Evolutionary conservation across 2,797 vertebrate genomes (phyloP).

Genomic region (Leptatherina wallacei): DNA sequence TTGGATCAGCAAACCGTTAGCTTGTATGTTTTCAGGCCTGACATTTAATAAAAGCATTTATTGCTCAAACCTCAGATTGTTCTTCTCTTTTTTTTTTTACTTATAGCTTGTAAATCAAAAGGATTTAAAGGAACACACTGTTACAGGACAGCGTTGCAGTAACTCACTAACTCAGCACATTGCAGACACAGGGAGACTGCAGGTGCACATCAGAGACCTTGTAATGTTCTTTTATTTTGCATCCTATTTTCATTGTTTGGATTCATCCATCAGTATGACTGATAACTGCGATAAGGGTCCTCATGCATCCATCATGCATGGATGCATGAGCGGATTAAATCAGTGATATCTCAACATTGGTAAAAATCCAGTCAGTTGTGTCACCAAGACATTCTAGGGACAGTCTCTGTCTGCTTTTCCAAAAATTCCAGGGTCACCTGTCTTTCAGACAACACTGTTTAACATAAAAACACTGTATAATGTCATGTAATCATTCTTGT

Average conservation of each 20-base stretch:
- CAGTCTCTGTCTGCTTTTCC: conserved; percentile 18
- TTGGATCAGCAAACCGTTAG: conserved; percentile 40
- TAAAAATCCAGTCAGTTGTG: conserved; percentile 3
- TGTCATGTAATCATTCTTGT: conserved; percentile 7
- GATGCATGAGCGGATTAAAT: neutral
- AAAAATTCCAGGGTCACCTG: conserved; percentile 24
- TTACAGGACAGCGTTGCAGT: conserved; percentile 4
- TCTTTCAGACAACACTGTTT: conserved; percentile 23
- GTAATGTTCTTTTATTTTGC: conserved; percentile 9
- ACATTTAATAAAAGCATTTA: conserved; percentile 28
- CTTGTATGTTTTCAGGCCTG: conserved; percentile 7
- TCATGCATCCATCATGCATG: neutral
- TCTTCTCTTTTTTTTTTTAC: neutral
- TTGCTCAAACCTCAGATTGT: neutral
- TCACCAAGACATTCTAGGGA: neutral
- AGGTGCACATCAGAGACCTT: conserved; percentile 17
- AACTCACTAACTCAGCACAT: conserved; percentile 17
- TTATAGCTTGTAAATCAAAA: conserved; percentile 18
- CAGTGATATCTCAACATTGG: neutral
- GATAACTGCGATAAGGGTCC: neutral
- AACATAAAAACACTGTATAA: conserved; percentile 30
- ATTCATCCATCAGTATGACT: neutral
- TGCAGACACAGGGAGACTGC: conserved; percentile 8
- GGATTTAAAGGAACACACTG: conserved; percentile 2
- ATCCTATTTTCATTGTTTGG: neutral